Percentiles rank a stretch among this genome's conserved stretches.
Evolutionary conservation across 2,888 invertebrate species (phyloP).

Genomic region (Microctonus aethiopoides): DNA sequence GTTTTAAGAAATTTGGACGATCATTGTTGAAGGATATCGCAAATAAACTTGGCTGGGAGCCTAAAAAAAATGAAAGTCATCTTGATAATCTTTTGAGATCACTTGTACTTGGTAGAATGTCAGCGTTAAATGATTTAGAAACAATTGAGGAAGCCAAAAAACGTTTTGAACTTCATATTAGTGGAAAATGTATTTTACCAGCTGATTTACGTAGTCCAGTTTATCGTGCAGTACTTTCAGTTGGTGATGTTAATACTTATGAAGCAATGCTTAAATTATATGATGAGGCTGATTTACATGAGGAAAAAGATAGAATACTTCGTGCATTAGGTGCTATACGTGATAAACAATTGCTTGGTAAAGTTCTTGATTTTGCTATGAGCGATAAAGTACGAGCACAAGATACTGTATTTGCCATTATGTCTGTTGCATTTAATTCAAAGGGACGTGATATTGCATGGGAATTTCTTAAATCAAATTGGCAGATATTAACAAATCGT

Average conservation of each 20-base stretch:
- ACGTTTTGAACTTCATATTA: constrained; percentile 77
- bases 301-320: constrained; percentile 92
- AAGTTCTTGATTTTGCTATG: constrained; percentile 84
- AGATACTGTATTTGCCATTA: constrained; percentile 90
- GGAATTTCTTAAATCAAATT: constrained; percentile 90
- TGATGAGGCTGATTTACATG: constrained; percentile 87
- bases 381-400: constrained; percentile 93
- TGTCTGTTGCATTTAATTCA: constrained; percentile 84
- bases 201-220: constrained; percentile 91
- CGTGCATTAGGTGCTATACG: constrained; percentile 84
- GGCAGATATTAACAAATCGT: constrained; percentile 79
- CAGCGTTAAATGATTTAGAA: constrained; percentile 82
- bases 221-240: constrained; percentile 83
- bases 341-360: constrained; percentile 77
- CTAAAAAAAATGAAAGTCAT: constrained; percentile 84
- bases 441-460: constrained; percentile 88
- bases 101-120: constrained; percentile 84
- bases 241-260: constrained; percentile 78
- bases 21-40: constrained; percentile 80
- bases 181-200: constrained; percentile 73
- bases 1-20: constrained; percentile 81
- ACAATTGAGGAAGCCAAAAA: constrained; percentile 81
- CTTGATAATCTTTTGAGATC: constrained; percentile 87
- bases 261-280: constrained; percentile 84
- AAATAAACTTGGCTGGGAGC: constrained; percentile 86